Conservation (phyloP, 2,888 invertebrate species). For the Temnothorax ravouxi region DNA sequence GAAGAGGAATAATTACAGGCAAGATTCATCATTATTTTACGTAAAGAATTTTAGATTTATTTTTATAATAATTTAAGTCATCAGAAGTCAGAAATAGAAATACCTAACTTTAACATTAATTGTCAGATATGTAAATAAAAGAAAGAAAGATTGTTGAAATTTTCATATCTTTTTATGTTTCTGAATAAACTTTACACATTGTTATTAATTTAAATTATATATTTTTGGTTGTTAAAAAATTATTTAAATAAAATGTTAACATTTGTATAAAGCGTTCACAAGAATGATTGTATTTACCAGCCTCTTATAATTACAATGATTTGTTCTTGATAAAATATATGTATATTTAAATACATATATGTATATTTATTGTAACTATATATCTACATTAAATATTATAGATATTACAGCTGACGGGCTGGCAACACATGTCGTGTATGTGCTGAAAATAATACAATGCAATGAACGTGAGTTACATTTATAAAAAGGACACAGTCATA, state of each 20-base stretch:
- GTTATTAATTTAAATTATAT: background rate
- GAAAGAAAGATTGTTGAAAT: background rate
- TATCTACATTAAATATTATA: background rate
- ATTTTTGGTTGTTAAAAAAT: background rate
- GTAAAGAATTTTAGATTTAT: background rate
- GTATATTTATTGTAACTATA: background rate
- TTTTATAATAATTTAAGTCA: background rate
- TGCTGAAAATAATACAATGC: constrained; percentile 8
- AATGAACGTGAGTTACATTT: constrained; percentile 11
- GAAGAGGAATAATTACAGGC: background rate
- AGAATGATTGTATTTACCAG: background rate
- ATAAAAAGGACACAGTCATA: background rate
- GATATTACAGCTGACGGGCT: background rate
- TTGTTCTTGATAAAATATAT: background rate
- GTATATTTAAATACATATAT: background rate
- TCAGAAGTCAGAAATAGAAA: background rate
- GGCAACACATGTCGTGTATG: background rate
- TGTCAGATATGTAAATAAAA: background rate
- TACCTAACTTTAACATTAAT: background rate
- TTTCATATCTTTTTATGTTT: background rate
- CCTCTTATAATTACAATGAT: background rate
- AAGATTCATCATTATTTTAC: background rate
- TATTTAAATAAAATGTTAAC: background rate
- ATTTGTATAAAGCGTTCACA: background rate
- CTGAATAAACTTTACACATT: background rate